phyloP scores from a whole-genome alignment of 2,888 invertebrate genomes.

The Odontocerum albicorne region DNA sequence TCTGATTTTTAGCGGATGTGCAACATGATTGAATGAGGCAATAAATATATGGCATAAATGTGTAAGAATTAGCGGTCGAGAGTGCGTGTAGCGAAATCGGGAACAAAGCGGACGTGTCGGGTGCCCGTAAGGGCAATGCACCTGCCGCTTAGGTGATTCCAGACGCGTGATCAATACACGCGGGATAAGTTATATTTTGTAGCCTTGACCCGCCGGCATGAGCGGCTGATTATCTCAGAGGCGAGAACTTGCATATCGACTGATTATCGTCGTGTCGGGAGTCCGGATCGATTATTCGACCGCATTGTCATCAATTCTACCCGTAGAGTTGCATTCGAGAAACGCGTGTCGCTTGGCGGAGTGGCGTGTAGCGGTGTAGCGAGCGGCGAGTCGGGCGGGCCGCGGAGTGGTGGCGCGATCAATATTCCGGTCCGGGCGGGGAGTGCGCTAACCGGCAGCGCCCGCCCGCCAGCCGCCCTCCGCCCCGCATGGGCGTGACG shows the following conservation, averaged over 20 bases:
- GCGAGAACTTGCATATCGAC: slow-evolving; percentile 27
- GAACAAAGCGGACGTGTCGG: too few species aligned
- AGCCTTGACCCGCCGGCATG: slow-evolving; percentile 20
- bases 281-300: slow-evolving; percentile 21
- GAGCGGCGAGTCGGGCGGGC: slow-evolving; percentile 48
- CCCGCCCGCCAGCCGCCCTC: slow-evolving; percentile 33
- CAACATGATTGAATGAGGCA: too few species aligned
- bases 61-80: too few species aligned
- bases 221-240: neutral
- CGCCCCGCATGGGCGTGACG: slow-evolving; percentile 36
- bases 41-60: too few species aligned
- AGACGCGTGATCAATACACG: slow-evolving; percentile 14
- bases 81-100: too few species aligned
- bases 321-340: slow-evolving; percentile 19
- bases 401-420: slow-evolving; percentile 43
- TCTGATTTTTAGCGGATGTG: too few species aligned
- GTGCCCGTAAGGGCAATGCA: too few species aligned
- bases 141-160: slow-evolving; percentile 2
- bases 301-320: slow-evolving; percentile 25
- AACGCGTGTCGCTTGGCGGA: slow-evolving; percentile 49
- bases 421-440: slow-evolving; percentile 55
- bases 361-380: slow-evolving; percentile 31
- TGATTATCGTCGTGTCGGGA: slow-evolving; percentile 2
- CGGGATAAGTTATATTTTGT: neutral
- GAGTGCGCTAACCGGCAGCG: slow-evolving; percentile 47